Percentiles rank a stretch among this genome's conserved stretches.
These are phyloP conservation scores for Mirza zaza DNA, from an alignment of 2,113 vertebrate genomes.

Conservation along the genomic window DNA sequence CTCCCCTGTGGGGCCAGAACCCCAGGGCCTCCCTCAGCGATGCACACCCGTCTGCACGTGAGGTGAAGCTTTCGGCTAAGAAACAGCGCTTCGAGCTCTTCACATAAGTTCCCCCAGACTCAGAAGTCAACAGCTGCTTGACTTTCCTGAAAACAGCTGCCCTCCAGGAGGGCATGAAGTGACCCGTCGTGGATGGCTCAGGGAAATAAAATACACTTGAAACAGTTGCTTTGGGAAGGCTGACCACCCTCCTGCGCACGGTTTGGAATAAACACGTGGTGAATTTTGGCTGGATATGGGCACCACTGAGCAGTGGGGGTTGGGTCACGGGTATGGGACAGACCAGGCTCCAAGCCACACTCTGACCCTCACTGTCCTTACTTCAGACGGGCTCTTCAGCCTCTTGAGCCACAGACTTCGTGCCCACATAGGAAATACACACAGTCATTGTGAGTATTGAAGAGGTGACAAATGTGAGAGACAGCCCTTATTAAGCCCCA, in stretches of 20 bases:
- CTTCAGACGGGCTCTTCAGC: not conserved
- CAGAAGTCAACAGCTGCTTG: not conserved
- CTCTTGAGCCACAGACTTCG: not conserved
- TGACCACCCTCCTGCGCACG: not conserved
- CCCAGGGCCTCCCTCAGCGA: not conserved
- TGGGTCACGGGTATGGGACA: not conserved
- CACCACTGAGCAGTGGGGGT: rapidly evolving
- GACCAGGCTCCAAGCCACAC: not conserved
- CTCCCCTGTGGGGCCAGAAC: not conserved
- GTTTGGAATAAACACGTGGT: not conserved
- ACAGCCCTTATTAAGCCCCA: not conserved
- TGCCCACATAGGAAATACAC: no score
- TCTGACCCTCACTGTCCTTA: not conserved
- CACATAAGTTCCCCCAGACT: not conserved
- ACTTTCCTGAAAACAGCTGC: not conserved
- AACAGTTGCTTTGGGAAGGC: not conserved
- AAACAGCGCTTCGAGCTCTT: not conserved
- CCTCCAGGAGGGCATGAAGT: not conserved
- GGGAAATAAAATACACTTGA: not conserved
- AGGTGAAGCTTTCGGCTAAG: not conserved
- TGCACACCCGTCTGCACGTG: not conserved
- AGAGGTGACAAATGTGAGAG: rapidly evolving
- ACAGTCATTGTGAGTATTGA: not conserved
- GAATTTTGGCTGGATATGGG: no score
- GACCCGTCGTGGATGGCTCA: not conserved